These are phyloP conservation scores for Argyresthia goedartella DNA, from an alignment of 2,888 invertebrate species.

Conservation along the genomic window DNA sequence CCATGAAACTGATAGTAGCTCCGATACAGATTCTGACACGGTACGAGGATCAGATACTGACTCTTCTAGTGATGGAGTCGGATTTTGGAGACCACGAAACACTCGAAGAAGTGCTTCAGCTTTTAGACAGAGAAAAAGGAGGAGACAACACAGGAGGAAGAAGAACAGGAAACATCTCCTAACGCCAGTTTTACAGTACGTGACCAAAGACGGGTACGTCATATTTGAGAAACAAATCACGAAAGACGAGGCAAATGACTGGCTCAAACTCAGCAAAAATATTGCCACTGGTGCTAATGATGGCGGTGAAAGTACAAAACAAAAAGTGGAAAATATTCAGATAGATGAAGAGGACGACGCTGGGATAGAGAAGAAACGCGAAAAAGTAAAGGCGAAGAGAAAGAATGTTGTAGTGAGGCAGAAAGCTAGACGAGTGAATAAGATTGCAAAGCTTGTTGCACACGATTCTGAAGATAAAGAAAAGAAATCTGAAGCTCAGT, in stretches of 20 bases:
- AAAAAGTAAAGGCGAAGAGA: not conserved
- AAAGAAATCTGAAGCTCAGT: no score
- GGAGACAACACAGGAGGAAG: conserved; percentile 15
- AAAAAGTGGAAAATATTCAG: not conserved
- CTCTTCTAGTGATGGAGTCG: conserved; percentile 25
- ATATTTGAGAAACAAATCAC: conserved; percentile 53
- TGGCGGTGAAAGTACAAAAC: not conserved
- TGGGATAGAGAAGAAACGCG: not conserved
- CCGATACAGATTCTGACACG: conserved; percentile 6
- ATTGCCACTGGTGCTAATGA: not conserved
- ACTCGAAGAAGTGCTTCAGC: conserved; percentile 12
- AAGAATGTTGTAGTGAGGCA: not conserved
- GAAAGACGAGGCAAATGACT: conserved; percentile 46
- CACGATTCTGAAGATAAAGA: no score
- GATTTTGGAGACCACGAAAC: conserved; percentile 10
- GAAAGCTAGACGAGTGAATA: no score
- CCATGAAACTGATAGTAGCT: not conserved
- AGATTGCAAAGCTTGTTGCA: no score
- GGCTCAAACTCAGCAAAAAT: conserved; percentile 17
- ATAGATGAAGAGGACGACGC: not conserved
- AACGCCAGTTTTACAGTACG: conserved; percentile 52
- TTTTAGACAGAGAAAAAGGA: not conserved
- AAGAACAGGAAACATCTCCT: conserved; percentile 23
- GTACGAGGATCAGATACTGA: conserved; percentile 14
- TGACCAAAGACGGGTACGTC: conserved; percentile 56